Base-by-base conservation (phyloP, 2,888 invertebrate species). In the Hermaeophaga mercurialis region DNA sequence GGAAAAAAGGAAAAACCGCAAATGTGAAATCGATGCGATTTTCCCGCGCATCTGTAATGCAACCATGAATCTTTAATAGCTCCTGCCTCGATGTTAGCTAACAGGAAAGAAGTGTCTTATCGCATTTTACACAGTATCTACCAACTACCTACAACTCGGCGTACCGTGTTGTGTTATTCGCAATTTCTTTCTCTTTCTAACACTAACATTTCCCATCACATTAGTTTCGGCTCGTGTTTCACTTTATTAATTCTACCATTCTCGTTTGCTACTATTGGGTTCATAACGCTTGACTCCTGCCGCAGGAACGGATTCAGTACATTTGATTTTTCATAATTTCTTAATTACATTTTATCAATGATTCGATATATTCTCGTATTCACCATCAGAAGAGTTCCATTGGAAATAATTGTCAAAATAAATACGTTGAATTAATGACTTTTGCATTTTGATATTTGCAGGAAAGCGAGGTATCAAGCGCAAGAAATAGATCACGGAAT, bases 211-310 rank as follows among this genome's bases (percentile, higher is more conserved):
- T 62, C 64, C 56, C 63, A 64, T 64, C 58, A 62, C 64, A 65
- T 66, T 66, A 64, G 60, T 63, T 62, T 66, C 57, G 54, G 39
- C 61, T 56, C 59, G 59, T 67, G 66, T 67, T 67, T 68, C 64
- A 62, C 66, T 66, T 67, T 67, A 66, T 70, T 70, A 68, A 61
- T 67, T 64, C 67, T 65, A 56, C 61, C 65, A 62, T 66, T 67
- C 64, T 62, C 65, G 56, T 65, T 58, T 34, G 45, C 53, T 48
- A 53, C 54, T 54, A 57, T 57, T 57, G 53, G 57, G 53, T 54
- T 57, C 53, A 57, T 54, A 57, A 48, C 53, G 57, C 48, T 57
- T 57, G 52, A 47, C 46, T 52, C 34, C 31, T n/a, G 19, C 18
- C 11, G 9, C 50, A 50, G 50, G 41, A 14, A 2, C 31, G 50